phyloP scores from a whole-genome alignment of 2,797 vertebrate species.

The Stomatorhinus walkeri region DNA sequence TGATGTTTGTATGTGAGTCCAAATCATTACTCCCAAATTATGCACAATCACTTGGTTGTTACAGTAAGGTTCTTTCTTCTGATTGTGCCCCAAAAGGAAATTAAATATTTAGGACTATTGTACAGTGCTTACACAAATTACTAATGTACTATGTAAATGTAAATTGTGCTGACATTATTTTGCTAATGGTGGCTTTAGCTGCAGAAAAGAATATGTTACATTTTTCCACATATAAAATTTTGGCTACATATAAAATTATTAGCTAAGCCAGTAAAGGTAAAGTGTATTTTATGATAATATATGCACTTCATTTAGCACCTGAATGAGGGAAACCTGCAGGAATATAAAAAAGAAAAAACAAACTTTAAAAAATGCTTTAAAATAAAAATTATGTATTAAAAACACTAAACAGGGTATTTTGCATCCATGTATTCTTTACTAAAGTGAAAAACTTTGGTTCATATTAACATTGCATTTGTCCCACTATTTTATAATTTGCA shows the following conservation, averaged over 20 bases:
- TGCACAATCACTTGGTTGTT: neutral
- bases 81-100: neutral
- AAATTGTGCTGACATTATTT: neutral
- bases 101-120: slow-evolving; percentile 1
- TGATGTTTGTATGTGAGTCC: neutral
- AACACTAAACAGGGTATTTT: neutral
- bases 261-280: neutral
- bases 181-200: neutral
- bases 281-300: neutral
- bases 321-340: neutral
- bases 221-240: neutral
- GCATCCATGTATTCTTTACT: neutral
- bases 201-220: neutral
- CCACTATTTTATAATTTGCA: slow-evolving; percentile 11
- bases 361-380: neutral
- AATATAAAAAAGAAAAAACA: neutral
- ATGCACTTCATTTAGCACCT: neutral
- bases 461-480: neutral
- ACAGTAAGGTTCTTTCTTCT: neutral
- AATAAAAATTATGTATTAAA: neutral
- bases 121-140: neutral
- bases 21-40: neutral
- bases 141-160: neutral
- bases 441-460: neutral
- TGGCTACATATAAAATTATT: neutral